Evolutionary conservation across 2,888 invertebrate genomes (phyloP).

Genomic region (Drosophila affinis): DNA sequence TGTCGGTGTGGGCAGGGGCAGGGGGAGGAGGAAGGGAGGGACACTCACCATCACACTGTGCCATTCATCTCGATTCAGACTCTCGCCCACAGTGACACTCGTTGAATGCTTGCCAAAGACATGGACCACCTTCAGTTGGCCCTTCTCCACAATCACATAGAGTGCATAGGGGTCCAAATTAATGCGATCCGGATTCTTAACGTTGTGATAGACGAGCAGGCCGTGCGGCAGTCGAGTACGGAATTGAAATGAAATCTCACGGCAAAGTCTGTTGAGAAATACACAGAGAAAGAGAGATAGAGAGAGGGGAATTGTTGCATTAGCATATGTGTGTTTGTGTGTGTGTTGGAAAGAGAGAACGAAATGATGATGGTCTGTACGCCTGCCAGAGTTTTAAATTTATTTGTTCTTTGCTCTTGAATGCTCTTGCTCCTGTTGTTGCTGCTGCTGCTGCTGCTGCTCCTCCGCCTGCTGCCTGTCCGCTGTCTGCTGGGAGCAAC

Average conservation of each 20-base stretch:
- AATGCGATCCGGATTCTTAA: conserved; percentile 91
- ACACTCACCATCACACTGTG: conserved; percentile 90
- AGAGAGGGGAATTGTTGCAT: conserved; percentile 12
- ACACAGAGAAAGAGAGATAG: conserved; percentile 14
- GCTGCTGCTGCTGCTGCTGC: conserved; percentile 2
- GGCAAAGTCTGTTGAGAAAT: conserved; percentile 87
- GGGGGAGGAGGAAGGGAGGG: background rate
- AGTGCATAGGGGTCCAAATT: conserved; percentile 94
- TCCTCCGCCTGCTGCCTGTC: conserved; percentile 9
- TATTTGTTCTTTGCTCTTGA: conserved; percentile 51
- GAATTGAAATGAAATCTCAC: conserved; percentile 95
- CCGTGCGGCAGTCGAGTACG: conserved; percentile 95
- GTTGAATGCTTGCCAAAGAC: conserved; percentile 95
- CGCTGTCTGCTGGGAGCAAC: conserved; percentile 51
- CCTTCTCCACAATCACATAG: conserved; percentile 96
- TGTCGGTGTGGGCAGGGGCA: conserved; percentile 1
- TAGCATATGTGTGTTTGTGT: conserved; percentile 3
- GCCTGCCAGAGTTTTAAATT: conserved; percentile 55
- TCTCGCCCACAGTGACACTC: conserved; percentile 92
- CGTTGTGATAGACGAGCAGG: conserved; percentile 94
- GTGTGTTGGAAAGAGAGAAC: background rate
- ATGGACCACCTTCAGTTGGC: conserved; percentile 95
- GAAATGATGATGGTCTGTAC: background rate
- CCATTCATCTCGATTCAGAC: conserved; percentile 95
- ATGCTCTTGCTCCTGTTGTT: conserved; percentile 26